phyloP scores from a whole-genome alignment of 2,797 vertebrate species.

The Cryptoblepharus egeriae region DNA sequence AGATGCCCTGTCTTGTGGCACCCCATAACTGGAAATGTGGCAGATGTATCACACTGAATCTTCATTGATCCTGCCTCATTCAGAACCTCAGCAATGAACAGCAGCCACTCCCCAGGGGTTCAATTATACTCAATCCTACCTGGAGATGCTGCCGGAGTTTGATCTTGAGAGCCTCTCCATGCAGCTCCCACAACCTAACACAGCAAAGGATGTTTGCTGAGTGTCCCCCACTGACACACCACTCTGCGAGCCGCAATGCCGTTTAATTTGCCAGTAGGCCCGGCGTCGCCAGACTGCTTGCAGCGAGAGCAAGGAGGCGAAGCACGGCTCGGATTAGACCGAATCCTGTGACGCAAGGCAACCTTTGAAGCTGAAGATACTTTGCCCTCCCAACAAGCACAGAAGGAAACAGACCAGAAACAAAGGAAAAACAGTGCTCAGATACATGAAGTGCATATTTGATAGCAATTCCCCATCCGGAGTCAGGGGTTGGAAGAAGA shows the following conservation, averaged over 20 bases:
- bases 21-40: no score
- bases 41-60: no score
- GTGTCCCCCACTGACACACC: background rate
- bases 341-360: background rate
- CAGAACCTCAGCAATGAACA: no score
- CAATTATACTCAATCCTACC: no score
- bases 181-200: no score
- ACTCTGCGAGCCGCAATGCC: background rate
- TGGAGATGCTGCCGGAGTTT: no score
- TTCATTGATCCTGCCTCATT: background rate
- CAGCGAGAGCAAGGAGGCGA: background rate
- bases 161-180: no score
- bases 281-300: background rate
- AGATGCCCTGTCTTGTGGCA: background rate
- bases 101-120: no score
- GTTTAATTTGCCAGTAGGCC: background rate
- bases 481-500: no score
- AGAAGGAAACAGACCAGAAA: background rate
- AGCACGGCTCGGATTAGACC: background rate
- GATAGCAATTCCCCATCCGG: no score
- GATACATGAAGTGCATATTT: background rate
- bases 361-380: accelerated
- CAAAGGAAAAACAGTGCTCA: background rate
- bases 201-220: no score
- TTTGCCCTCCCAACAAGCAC: background rate